Evolutionary conservation across 2,113 vertebrate genomes (phyloP).

Genomic region (Empidonax alnorum): DNA sequence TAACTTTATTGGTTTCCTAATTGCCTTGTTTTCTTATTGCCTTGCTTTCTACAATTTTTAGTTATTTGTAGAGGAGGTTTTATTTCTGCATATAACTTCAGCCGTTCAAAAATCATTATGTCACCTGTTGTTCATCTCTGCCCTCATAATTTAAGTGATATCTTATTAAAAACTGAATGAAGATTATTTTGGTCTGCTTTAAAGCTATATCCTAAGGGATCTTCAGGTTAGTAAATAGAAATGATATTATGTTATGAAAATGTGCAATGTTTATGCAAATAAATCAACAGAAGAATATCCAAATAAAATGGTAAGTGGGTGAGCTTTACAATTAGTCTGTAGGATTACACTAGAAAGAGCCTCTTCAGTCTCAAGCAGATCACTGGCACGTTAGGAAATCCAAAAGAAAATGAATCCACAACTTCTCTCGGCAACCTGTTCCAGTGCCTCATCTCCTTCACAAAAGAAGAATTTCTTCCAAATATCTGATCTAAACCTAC

Average conservation of each 20-base stretch:
- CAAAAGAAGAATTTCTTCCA: background rate
- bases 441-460: background rate
- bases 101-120: background rate
- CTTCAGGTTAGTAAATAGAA: background rate
- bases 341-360: background rate
- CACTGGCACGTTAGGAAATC: background rate
- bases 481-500: background rate
- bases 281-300: background rate
- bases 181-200: background rate
- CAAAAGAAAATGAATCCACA: background rate
- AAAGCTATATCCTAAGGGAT: background rate
- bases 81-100: background rate
- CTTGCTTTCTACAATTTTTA: background rate
- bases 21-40: background rate
- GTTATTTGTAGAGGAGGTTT: background rate
- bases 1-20: background rate
- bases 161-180: background rate
- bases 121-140: background rate
- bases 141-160: background rate
- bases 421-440: background rate
- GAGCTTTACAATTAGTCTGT: background rate
- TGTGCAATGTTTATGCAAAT: background rate
- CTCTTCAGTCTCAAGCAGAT: background rate
- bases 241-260: background rate
- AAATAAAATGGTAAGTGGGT: background rate